Evolutionary conservation across 2,888 invertebrate genomes (phyloP), one percentile per base, ranked within the genome.

Genomic region (Nomada fabriciana): DNA sequence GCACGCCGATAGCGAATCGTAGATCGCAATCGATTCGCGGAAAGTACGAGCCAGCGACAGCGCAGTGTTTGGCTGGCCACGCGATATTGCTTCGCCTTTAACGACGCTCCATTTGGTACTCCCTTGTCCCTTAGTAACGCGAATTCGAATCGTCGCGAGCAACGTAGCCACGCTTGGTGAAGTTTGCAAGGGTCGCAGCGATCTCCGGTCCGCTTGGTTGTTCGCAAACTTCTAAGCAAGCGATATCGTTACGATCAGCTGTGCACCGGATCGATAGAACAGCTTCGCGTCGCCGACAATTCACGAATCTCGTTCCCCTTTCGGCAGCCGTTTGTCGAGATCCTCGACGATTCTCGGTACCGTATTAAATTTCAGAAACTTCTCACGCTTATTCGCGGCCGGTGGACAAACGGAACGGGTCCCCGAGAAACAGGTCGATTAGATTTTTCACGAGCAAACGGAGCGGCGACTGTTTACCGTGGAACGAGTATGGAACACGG

Each of bases 221-320:
- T 59, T 47, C 47, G 18, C 55, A 63, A 77, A 65, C 83, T 79
- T 74, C 70, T 43, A 36, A 60, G 43, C 42, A 76, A 71, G 70
- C 61, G 73, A 64, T 79, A 76, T 73, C 76, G 72, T 84, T 81
- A 59, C 87, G 74, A 68, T 65, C 72, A 73, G 80, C 77, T 75
- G 87, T 85, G 86, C 83, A 86, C 83, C 80, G 84, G 87, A 86
- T 89, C 90, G 90, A 91, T 91, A 89, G 88, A 88, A 89, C 86
- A 88, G 88, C 85, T 86, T 83, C 86, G 60, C 67, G 67, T 71
- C 50, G n/a, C 55, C 29, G 71, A 77, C 70, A 72, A 59, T 72
- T 76, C 64, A 25, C 69, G 36, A 10, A 15, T 50, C 36, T 3
- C 50, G 10, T 23, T 42, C 57, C 25, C 64, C 15, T 64, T 57